Base-by-base conservation (phyloP, 2,888 invertebrate genomes). In the Caenorhabditis afra region DNA sequence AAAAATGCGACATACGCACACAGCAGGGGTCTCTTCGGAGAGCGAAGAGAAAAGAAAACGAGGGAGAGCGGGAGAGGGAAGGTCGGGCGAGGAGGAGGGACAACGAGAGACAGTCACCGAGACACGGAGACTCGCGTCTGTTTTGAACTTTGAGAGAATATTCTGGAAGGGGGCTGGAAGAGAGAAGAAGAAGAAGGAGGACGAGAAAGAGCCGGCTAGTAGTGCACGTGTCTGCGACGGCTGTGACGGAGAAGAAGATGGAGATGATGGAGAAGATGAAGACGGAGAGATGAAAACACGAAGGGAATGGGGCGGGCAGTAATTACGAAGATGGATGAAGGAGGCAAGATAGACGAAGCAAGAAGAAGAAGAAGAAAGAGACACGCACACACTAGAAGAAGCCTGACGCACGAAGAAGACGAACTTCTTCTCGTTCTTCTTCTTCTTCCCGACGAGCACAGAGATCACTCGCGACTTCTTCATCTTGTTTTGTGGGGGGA, bases 291-390 rank as follows among this genome's bases (percentile, higher is more conserved):
- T 22, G 37, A 65, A 52, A 65, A 65, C 37, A 66, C 35, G 57
- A 62, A 22, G 22, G 41, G 41, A 44, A 12, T 22, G 16, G 50
- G 29, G 22, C 49, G 11, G 57, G 49, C 58, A 57, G 67, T 67
- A 67, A 67, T 67, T 67, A 67, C 67, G 41, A 67, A 67, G 67
- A 67, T 57, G 58, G 57, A 58, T 57, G 37, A 37, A 50, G 16
- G 18, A 16, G 53, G 37, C n/a, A 14, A 23, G 35, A 23, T 23
- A 47, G 47, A 41, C 41, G 41, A 22, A 37, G 18, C 8, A 45
- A 45, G 57, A 20, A 41, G 11, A 29, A 53, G 55, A 50, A 35
- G 39, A 49, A 50, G 47, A 55, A 37, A 59, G 45, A 59, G 45
- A 29, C 58, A 59, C 58, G 45, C 45, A 59, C 45, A 59, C 45